Base-by-base conservation (phyloP, 2,113 vertebrate genomes). In the Bos javanicus region DNA sequence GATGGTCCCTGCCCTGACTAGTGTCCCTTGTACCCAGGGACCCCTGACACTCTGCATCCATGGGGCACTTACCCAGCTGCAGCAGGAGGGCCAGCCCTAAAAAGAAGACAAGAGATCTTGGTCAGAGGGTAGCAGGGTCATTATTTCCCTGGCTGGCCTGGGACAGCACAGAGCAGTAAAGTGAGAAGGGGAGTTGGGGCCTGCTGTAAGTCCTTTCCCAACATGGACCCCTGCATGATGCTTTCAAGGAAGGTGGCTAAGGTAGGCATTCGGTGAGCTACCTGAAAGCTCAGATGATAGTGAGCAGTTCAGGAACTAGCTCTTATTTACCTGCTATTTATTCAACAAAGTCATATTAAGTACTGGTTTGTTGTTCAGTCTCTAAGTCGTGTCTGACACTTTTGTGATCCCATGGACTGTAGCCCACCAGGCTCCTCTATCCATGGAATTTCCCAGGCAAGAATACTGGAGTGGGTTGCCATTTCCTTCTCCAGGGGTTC, bases 31-130 rank as follows among this genome's bases (percentile, higher is more conserved):
- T 21, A 21, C n/a, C 39, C 67, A n/a, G 9, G n/a, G 52, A 60
- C 43, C 60, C 11, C 59, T 33, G 39, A 67, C 19, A n/a, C 2
- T 6, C 39, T 11, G 28, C 23, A 23, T 36, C 21, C 46, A 17
- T 10, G 25, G 26, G 50, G 21, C 25, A 97, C 98, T 98, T 98
- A 99, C 98, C 98, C 90, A 98, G 95, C 8, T 99, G 98, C 98
- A 99, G 98, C 98, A 99, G 97, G 94, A 99, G 94, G 97, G 97
- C 98, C 93, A 99, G 92, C 98, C 98, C 98, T 98, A 67, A 76
- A 25, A 36, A 36, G 48, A 82, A 90, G 83, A 48, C 64, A 54
- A 33, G 91, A 62, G 97, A 84, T 14, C 2, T 81, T 26, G 17
- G 21, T 95, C 43, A 92, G 88, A 57, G 50, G 6, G 46, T 67